phyloP scores from a whole-genome alignment of 2,113 vertebrate species.

The Bubo bubo region DNA sequence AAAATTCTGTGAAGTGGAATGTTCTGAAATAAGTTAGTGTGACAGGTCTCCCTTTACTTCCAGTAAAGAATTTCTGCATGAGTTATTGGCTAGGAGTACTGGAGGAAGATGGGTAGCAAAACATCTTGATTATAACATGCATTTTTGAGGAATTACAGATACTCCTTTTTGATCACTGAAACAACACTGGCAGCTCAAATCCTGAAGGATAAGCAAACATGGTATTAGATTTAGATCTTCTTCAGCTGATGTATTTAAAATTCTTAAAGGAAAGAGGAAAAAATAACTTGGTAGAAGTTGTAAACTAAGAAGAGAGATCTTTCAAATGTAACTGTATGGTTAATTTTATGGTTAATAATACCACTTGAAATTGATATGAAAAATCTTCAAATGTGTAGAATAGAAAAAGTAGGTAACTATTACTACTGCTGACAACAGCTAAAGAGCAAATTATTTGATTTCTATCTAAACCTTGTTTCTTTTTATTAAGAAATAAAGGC shows the following conservation, averaged over 20 bases:
- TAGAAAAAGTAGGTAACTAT: background rate
- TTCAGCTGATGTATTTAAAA: background rate
- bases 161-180: background rate
- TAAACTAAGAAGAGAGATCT: background rate
- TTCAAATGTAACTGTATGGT: background rate
- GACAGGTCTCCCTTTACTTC: background rate
- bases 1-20: background rate
- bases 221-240: background rate
- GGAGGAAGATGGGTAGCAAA: background rate
- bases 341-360: background rate
- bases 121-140: background rate
- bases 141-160: background rate
- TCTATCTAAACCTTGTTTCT: background rate
- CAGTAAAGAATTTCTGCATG: background rate
- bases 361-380: background rate
- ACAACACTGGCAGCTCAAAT: background rate
- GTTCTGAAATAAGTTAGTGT: background rate
- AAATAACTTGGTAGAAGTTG: background rate
- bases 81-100: background rate
- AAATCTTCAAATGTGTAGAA: background rate
- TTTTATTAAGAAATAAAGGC: background rate
- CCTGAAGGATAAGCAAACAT: background rate
- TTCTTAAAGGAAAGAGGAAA: background rate
- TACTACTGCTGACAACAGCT: background rate
- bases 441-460: background rate